Percentiles rank a stretch among this genome's conserved stretches.
phyloP scores from a whole-genome alignment of 2,797 vertebrate species.

The Hylomyscus alleni region DNA sequence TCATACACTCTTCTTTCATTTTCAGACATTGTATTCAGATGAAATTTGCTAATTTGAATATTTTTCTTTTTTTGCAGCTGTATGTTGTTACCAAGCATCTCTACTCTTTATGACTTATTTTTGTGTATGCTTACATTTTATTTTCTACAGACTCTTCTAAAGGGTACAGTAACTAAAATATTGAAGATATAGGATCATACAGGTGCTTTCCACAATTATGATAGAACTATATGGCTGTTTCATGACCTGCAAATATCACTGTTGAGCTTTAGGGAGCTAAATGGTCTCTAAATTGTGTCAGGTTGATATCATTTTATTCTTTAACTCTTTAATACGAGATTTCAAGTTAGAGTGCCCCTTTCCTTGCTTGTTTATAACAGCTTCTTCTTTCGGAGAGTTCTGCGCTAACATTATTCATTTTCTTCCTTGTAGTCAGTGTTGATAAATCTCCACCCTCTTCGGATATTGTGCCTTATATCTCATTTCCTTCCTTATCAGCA shows the following conservation, averaged over 20 bases:
- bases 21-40: neutral
- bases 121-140: neutral
- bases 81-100: neutral
- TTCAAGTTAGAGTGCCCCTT: neutral
- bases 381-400: neutral
- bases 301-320: neutral
- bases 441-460: neutral
- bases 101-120: neutral
- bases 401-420: neutral
- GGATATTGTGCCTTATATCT: neutral
- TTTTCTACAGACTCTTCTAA: neutral
- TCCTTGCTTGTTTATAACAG: neutral
- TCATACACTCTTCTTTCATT: neutral
- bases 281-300: neutral
- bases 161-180: neutral
- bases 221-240: neutral
- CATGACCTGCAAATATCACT: neutral
- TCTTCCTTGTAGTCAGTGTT: neutral
- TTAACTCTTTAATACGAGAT: neutral
- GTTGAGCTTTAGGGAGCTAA: neutral
- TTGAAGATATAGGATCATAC: neutral
- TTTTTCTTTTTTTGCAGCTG: constrained; percentile 1
- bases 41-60: neutral
- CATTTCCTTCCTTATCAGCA: neutral
- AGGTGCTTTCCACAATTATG: neutral